These are phyloP conservation scores for Rhinogobius similis DNA, from an alignment of 2,113 vertebrate species.

Conservation along the genomic window DNA sequence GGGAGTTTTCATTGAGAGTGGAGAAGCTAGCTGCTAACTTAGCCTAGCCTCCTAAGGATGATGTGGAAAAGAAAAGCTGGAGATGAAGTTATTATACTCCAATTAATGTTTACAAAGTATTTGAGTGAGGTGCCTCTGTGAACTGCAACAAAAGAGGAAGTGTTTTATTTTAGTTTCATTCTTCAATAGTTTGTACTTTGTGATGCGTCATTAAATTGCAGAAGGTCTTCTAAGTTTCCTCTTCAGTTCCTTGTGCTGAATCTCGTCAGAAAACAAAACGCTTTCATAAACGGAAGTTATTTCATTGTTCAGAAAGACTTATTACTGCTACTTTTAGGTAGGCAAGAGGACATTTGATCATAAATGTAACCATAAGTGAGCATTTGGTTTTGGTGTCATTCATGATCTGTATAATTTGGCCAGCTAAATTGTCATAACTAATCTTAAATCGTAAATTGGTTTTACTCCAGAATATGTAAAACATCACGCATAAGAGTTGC, in stretches of 20 bases:
- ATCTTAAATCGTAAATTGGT: no score
- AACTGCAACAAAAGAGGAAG: neutral
- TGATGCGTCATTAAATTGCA: neutral
- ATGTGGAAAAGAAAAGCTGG: neutral
- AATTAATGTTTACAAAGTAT: neutral
- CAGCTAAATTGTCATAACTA: no score
- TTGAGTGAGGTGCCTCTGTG: neutral
- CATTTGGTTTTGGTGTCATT: neutral
- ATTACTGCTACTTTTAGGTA: neutral
- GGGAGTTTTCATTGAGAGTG: neutral
- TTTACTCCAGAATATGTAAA: no score
- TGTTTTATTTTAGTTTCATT: neutral
- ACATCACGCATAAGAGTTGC: no score
- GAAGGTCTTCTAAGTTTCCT: no score
- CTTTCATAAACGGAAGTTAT: neutral
- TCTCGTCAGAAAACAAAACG: no score
- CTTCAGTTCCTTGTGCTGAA: no score
- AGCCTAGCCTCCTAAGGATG: slow-evolving; percentile 15
- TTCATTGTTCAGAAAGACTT: neutral
- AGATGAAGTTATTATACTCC: neutral
- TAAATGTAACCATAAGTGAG: neutral
- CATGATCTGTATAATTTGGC: no score
- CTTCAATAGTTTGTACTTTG: neutral
- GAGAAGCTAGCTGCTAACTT: slow-evolving; percentile 11
- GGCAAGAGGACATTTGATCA: neutral